Evolutionary conservation across 2,888 invertebrate species (phyloP).

Genomic region (Pocota personata): DNA sequence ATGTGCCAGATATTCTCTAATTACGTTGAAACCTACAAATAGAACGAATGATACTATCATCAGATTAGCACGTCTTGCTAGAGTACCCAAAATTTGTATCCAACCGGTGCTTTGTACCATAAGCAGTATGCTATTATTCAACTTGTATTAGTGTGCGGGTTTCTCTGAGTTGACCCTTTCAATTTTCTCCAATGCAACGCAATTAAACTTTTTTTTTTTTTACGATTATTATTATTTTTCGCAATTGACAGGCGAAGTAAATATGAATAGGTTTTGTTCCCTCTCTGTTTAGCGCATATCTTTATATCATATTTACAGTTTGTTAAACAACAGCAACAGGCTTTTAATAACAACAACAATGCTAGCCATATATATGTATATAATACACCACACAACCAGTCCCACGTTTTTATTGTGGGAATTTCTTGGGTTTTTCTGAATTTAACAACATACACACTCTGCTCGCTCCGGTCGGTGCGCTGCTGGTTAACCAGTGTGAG

Average conservation of each 20-base stretch:
- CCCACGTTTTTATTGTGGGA: constrained; percentile 80
- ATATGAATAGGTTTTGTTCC: constrained; percentile 21
- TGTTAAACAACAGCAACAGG: constrained; percentile 41
- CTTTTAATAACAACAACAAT: constrained; percentile 5
- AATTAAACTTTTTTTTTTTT: constrained; percentile 57
- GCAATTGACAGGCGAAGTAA: constrained; percentile 51
- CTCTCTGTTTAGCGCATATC: constrained; percentile 29
- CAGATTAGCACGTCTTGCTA: background rate
- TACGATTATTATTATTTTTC: no score
- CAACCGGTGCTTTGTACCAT: constrained; percentile 26
- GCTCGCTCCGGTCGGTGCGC: constrained; percentile 31
- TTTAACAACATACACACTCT: constrained; percentile 77
- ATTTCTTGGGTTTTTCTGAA: constrained; percentile 83
- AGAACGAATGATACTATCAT: constrained; percentile 12
- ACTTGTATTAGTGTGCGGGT: constrained; percentile 11
- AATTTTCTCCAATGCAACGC: constrained; percentile 65
- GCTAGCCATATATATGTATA: background rate
- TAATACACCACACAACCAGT: constrained; percentile 48
- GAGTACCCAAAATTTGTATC: constrained; percentile 4
- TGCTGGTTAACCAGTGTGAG: constrained; percentile 51
- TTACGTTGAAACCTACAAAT: constrained; percentile 12
- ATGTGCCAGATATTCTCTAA: background rate
- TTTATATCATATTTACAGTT: constrained; percentile 67
- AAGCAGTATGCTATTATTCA: constrained; percentile 23
- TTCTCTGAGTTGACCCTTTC: constrained; percentile 43